Conservation (phyloP, 2,113 vertebrate genomes). For the Ramphastos sulfuratus region DNA sequence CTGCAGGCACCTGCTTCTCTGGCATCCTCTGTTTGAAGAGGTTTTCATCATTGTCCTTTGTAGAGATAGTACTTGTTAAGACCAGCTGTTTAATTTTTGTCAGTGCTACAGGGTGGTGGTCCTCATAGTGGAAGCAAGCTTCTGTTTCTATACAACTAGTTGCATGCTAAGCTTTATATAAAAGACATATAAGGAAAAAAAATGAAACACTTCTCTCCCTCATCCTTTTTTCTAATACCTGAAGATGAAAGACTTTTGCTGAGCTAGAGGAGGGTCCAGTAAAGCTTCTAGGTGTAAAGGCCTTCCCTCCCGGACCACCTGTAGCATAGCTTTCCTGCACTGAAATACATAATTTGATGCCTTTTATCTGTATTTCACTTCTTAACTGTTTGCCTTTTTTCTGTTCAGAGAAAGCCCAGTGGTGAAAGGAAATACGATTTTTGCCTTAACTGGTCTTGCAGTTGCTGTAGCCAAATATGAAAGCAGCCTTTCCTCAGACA, state of each 20-base stretch:
- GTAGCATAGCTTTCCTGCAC: neutral
- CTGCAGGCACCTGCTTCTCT: neutral
- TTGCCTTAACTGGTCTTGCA: constrained; percentile 90
- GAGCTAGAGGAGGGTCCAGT: neutral
- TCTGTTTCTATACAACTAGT: neutral
- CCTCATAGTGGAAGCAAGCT: neutral
- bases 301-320: neutral
- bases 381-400: neutral
- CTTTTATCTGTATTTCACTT: neutral
- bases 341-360: neutral
- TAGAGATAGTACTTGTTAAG: neutral
- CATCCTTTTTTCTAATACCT: neutral
- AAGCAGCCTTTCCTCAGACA: constrained; percentile 84
- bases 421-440: constrained; percentile 92
- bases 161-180: neutral
- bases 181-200: neutral
- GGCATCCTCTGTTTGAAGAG: neutral
- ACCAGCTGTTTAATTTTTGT: neutral
- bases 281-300: neutral
- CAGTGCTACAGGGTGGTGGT: neutral
- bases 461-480: constrained; percentile 86
- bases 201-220: neutral
- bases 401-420: constrained; percentile 89
- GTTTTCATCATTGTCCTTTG: neutral
- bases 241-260: neutral